These are phyloP conservation scores for Thalassoma bifasciatum DNA, from an alignment of 2,113 vertebrate genomes.

Conservation along the genomic window DNA sequence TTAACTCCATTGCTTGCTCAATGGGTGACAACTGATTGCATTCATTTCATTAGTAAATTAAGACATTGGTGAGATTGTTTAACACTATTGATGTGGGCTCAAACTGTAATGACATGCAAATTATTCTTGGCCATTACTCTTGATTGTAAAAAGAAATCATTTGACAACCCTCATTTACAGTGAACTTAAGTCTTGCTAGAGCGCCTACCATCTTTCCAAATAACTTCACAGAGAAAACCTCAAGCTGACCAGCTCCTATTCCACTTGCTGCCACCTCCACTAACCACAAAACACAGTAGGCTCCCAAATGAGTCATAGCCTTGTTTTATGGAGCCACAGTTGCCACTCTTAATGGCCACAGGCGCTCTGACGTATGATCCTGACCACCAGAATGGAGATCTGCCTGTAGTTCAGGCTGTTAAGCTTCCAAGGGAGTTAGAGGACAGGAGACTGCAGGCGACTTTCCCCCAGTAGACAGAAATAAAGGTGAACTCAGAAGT, in stretches of 20 bases:
- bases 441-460: conserved; percentile 43
- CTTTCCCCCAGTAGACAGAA: conserved; percentile 42
- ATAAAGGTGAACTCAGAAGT: conserved; percentile 49
- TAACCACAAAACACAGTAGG: conserved; percentile 72
- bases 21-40: no score
- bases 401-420: conserved; percentile 48
- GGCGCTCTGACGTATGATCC: conserved; percentile 61
- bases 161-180: background rate
- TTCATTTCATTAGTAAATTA: no score
- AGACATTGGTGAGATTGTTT: no score
- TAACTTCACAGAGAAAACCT: conserved; percentile 42
- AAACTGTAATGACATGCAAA: no score
- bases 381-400: conserved; percentile 70
- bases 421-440: conserved; percentile 39
- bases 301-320: conserved; percentile 66
- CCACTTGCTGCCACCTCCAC: conserved; percentile 68
- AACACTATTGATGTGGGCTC: no score
- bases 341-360: conserved; percentile 67
- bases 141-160: no score
- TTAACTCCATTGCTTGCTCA: no score
- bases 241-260: conserved; percentile 57
- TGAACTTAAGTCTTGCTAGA: background rate
- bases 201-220: conserved; percentile 41
- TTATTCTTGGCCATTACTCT: no score
- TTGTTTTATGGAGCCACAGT: conserved; percentile 75